Base-by-base conservation (phyloP, 2,113 vertebrate genomes). In the Scomber colias region DNA sequence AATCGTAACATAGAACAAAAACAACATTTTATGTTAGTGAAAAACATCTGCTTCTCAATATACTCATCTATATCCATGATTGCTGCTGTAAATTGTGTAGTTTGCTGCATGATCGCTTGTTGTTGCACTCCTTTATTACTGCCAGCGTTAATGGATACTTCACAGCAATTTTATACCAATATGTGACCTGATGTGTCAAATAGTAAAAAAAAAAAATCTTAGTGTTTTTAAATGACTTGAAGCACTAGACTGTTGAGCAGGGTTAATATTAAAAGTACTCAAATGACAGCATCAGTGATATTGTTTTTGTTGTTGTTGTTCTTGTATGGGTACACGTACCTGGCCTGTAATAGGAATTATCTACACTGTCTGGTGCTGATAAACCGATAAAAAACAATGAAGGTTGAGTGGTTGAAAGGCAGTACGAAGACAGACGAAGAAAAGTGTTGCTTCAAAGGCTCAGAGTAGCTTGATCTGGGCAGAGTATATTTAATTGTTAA, bases 401-500 rank as follows among this genome's bases (percentile, higher is more conserved):
- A 75, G 71, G 40, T 40, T 45, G 51, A n/a, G 13, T 75, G 57
- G 60, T 46, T 71, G 19, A 24, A 50, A 62, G 72, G 64, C 46
- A 49, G 86, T 78, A 81, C 57, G 16, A 61, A 76, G 86, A 51
- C 71, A 67, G 24, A 71, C 4, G 2, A 59, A 49, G 30, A 24
- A 40, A 76, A 60, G 11, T 24, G 53, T 56, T 70, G 66, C 67
- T 77, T 76, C 75, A 81, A 75, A 84, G 63, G 35, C n/a, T 59
- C 31, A 40, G 62, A 78, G 17, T 11, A 12, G 64, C 62, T 46
- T 68, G 59, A 53, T 68, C 13, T 50, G 60, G 62, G 49, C 51
- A 63, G 61, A 65, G 57, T 67, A 71, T 51, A 71, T 61, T 81
- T 70, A 75, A 84, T 76, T 53, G 72, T 46, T 63, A 74, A 65